phyloP scores from a whole-genome alignment of 2,113 vertebrate genomes.

The Otis tarda region DNA sequence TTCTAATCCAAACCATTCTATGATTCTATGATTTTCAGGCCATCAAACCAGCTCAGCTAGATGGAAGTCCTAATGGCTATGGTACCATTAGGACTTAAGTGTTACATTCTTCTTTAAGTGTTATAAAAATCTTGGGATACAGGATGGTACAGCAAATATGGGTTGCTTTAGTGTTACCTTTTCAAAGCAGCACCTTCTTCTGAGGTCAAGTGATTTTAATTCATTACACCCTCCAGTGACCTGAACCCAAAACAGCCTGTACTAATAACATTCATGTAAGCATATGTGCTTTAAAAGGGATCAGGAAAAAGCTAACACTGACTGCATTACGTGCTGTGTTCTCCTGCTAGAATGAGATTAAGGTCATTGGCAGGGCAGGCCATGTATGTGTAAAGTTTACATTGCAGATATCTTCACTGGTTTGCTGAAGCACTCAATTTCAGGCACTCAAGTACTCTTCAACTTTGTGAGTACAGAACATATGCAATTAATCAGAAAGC shows the following conservation, averaged over 20 bases:
- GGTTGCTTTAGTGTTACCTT: background rate
- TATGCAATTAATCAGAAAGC: background rate
- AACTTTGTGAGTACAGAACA: background rate
- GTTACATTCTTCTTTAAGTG: background rate
- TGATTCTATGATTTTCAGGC: no score
- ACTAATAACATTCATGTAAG: background rate
- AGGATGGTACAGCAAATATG: background rate
- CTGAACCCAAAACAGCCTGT: background rate
- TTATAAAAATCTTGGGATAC: background rate
- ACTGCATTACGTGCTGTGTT: background rate
- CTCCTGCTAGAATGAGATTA: background rate
- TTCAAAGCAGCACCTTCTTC: background rate
- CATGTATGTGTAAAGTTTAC: background rate
- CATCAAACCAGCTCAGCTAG: background rate
- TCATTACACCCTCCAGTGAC: background rate
- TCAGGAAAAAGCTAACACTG: background rate
- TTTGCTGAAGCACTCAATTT: background rate
- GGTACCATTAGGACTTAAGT: background rate
- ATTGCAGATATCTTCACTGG: background rate
- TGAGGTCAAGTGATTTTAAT: background rate
- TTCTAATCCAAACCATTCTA: no score
- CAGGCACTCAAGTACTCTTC: background rate
- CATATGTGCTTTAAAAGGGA: background rate
- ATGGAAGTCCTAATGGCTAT: background rate
- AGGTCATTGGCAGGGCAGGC: conserved; percentile 35